phyloP scores from a whole-genome alignment of 1,140 invertebrate genomes.

The Andrena cerasifolii region DNA sequence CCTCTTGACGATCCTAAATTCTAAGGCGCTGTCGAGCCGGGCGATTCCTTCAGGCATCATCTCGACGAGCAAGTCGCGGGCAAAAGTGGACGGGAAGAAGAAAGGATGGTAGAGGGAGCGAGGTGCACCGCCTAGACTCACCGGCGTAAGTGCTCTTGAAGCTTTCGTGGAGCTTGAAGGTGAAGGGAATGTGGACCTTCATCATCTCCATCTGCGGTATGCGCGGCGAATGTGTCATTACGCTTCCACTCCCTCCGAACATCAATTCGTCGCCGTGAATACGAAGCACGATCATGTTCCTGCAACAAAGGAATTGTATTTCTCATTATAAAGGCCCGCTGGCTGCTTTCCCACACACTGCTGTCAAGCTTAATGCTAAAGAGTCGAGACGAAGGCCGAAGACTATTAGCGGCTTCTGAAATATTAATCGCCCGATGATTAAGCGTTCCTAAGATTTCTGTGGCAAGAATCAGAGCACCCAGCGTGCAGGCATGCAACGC shows the following conservation, averaged over 20 bases:
- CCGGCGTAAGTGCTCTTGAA: conserved; percentile 81
- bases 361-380: no score
- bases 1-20: no score
- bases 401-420: no score
- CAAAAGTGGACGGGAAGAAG: background rate
- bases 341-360: background rate
- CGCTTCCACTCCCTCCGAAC: conserved; percentile 83
- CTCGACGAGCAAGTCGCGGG: no score
- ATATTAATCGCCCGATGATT: no score
- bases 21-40: no score
- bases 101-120: background rate
- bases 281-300: conserved; percentile 89
- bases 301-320: conserved; percentile 75
- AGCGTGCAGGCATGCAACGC: background rate
- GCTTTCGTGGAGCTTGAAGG: conserved; percentile 88
- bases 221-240: conserved; percentile 84
- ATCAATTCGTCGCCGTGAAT: conserved; percentile 88
- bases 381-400: no score
- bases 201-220: conserved; percentile 91
- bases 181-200: conserved; percentile 90
- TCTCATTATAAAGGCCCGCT: background rate
- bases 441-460: background rate
- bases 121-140: conserved; percentile 64
- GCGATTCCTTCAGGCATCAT: no score
- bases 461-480: background rate